phyloP scores from a whole-genome alignment of 2,797 vertebrate genomes.

The Dendrocincla tyrannina region DNA sequence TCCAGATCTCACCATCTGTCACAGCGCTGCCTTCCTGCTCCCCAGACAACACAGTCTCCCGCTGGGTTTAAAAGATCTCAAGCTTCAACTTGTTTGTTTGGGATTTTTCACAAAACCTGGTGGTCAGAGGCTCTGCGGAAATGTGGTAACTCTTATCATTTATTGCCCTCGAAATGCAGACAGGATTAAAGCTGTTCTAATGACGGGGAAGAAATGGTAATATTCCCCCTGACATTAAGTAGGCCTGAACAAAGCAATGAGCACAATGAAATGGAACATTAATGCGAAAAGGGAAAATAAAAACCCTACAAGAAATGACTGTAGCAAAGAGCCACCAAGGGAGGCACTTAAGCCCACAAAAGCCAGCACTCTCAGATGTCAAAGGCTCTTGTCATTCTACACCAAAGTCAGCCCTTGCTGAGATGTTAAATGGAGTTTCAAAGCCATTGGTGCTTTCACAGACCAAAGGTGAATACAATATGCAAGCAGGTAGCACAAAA shows the following conservation, averaged over 20 bases:
- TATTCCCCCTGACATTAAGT: conserved; percentile 45
- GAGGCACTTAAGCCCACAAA: conserved; percentile 33
- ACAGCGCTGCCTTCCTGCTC: conserved; percentile 11
- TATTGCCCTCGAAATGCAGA: not conserved
- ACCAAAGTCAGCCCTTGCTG: not conserved
- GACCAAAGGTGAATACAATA: not conserved
- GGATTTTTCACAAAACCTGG: not conserved
- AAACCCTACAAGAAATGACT: conserved; percentile 15
- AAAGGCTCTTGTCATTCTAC: conserved; percentile 30
- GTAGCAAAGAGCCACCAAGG: not conserved
- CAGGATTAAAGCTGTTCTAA: conserved; percentile 53
- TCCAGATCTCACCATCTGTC: conserved; percentile 57
- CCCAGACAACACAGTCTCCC: conserved; percentile 46
- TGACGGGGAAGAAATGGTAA: conserved; percentile 32
- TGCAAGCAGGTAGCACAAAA: not conserved
- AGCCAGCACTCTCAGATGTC: not conserved
- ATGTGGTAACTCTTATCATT: conserved; percentile 22
- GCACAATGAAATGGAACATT: conserved; percentile 3
- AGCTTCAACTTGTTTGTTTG: conserved; percentile 43
- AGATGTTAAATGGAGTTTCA: conserved; percentile 15
- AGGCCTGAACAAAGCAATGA: conserved; percentile 42
- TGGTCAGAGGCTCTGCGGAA: conserved; percentile 17
- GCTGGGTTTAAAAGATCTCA: conserved; percentile 31
- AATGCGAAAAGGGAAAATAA: conserved; percentile 30
- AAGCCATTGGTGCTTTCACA: not conserved